Conservation (phyloP, 2,888 invertebrate genomes). For the Polyommatus icarus region DNA sequence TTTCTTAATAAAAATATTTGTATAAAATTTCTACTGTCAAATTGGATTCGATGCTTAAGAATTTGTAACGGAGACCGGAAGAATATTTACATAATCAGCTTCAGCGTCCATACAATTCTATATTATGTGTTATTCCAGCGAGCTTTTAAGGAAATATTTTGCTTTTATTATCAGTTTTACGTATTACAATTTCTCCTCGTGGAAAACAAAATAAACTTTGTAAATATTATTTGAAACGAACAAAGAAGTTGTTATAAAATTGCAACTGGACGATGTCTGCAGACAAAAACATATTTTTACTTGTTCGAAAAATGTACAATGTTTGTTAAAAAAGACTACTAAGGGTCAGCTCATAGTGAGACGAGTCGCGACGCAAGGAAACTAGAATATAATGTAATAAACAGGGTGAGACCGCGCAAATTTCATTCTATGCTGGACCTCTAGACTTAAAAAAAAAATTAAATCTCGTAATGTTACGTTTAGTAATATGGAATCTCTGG, state of each 20-base stretch:
- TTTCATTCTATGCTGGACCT: no score
- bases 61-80: background rate
- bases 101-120: background rate
- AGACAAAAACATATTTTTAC: background rate
- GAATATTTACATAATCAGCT: constrained; percentile 18
- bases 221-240: background rate
- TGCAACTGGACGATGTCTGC: constrained; percentile 8
- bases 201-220: background rate
- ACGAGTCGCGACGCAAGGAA: no score
- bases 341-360: no score
- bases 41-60: background rate
- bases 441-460: no score
- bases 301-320: background rate
- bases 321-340: background rate
- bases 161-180: background rate
- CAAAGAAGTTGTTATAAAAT: background rate
- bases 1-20: background rate
- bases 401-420: no score
- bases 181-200: no score
- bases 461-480: no score
- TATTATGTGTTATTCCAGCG: background rate
- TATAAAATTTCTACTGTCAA: background rate
- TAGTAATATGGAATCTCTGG: no score
- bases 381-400: no score
- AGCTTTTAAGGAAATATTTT: background rate